phyloP scores from a whole-genome alignment of 1,140 invertebrate genomes.

The Lanistes nyassanus region DNA sequence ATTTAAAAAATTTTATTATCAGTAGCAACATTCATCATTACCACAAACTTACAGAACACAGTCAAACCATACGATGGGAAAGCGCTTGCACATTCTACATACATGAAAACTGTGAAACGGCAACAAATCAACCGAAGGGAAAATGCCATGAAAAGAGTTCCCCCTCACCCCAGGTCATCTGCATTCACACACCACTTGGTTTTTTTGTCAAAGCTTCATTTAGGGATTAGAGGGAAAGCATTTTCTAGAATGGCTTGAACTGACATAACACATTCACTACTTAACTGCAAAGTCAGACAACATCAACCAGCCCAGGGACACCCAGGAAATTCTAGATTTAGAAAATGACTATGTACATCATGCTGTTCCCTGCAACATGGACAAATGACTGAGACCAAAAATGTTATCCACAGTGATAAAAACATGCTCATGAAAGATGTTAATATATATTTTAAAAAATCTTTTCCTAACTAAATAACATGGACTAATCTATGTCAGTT shows the following conservation, averaged over 20 bases:
- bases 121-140: too few species aligned
- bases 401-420: not conserved
- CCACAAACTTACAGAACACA: too few species aligned
- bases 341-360: not conserved
- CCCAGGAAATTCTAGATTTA: not conserved
- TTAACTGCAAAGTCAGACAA: not conserved
- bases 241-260: not conserved
- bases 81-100: too few species aligned
- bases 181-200: constrained; percentile 18
- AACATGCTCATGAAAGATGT: not conserved
- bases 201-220: constrained; percentile 19
- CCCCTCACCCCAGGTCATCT: not conserved
- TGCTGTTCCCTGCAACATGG: not conserved
- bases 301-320: not conserved
- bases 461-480: not conserved
- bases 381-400: not conserved
- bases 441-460: not conserved
- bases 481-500: not conserved
- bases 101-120: too few species aligned
- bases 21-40: too few species aligned
- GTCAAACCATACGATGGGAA: too few species aligned
- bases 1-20: too few species aligned
- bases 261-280: not conserved
- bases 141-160: constrained; percentile 3
- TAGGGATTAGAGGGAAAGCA: not conserved